phyloP scores from a whole-genome alignment of 2,888 invertebrate species.

The Patella depressa region DNA sequence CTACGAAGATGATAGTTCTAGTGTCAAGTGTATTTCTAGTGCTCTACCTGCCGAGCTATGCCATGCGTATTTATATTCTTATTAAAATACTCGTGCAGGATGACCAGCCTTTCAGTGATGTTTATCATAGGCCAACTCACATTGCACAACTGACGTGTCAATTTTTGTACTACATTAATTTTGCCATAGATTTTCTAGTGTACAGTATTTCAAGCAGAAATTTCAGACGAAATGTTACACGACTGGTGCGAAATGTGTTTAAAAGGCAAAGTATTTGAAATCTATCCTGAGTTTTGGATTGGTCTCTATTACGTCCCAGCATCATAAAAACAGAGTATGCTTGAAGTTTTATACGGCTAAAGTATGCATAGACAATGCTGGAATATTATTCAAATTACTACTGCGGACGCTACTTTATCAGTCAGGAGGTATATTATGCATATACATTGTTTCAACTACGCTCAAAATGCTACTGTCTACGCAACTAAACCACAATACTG shows the following conservation, averaged over 20 bases:
- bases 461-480: too few species aligned
- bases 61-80: conserved; percentile 51
- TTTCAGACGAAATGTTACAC: conserved; percentile 44
- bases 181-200: conserved; percentile 55
- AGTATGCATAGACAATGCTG: too few species aligned
- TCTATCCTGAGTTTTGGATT: too few species aligned
- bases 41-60: conserved; percentile 62
- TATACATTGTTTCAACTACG: too few species aligned
- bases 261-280: neutral
- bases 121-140: conserved; percentile 31
- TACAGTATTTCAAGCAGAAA: conserved; percentile 53
- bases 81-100: conserved; percentile 37
- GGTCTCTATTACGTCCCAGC: too few species aligned
- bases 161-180: conserved; percentile 54
- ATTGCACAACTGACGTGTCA: conserved; percentile 52
- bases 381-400: too few species aligned
- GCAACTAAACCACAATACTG: too few species aligned
- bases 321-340: too few species aligned
- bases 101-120: conserved; percentile 20
- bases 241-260: conserved; percentile 25
- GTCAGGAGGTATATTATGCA: too few species aligned
- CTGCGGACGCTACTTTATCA: too few species aligned
- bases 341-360: too few species aligned
- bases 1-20: conserved; percentile 58
- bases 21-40: conserved; percentile 61